These are phyloP conservation scores for Myotis yumanensis DNA, from an alignment of 2,113 vertebrate genomes.

Conservation along the genomic window DNA sequence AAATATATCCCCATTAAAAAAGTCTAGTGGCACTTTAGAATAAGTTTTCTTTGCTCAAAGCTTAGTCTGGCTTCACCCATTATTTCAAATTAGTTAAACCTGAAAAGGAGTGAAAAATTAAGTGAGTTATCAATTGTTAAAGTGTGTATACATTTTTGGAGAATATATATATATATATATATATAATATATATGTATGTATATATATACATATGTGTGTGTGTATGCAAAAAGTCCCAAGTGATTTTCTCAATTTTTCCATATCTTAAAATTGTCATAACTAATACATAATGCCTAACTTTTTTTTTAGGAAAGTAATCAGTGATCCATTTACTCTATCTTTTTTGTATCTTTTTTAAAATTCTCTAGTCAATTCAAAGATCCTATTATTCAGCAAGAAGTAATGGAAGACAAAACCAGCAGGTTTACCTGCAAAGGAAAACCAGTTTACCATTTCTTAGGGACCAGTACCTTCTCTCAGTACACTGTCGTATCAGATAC, in stretches of 20 bases:
- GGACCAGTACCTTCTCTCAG: conserved; percentile 88
- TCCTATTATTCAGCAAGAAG: conserved; percentile 21
- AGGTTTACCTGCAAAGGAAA: conserved; percentile 87
- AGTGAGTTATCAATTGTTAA: no score
- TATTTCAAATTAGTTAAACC: no score
- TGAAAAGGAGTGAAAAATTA: no score
- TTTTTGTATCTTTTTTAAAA: neutral
- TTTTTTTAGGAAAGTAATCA: neutral
- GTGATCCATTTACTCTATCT: neutral
- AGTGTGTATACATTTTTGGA: no score
- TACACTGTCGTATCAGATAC: conserved; percentile 87
- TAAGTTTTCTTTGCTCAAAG: no score
- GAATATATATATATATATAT: neutral
- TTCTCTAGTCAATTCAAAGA: neutral
- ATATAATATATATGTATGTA: no score
- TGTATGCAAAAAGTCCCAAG: neutral
- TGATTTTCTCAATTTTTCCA: neutral
- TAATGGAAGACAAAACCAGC: conserved; percentile 80
- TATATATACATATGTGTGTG: neutral
- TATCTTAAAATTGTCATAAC: neutral
- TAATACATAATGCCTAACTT: neutral
- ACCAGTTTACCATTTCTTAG: conserved; percentile 86
- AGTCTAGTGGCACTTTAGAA: no score
- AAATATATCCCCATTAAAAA: no score
- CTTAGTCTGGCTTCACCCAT: no score